Base-by-base conservation (phyloP, 2,888 invertebrate genomes). In the Drosophila lacicola region DNA sequence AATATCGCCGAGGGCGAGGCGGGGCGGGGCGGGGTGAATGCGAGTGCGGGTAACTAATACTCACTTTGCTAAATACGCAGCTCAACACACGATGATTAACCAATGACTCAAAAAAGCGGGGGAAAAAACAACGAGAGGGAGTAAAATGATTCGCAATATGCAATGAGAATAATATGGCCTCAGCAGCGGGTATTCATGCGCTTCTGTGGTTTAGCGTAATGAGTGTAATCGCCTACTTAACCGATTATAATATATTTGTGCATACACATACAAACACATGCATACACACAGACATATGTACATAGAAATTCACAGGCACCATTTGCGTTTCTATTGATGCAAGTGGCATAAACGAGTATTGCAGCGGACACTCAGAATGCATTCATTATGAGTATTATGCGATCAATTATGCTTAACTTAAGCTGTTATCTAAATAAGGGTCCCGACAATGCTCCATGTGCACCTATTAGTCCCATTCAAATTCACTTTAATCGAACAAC, bases 1-100 rank as follows among this genome's bases (percentile, higher is more conserved):
- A 44, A n/a, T 58, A 6, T 29, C 29, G 29, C 8, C n/a, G 37
- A 41, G 0, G 47, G 8, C 2, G 41, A 17, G 17, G 51, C 11
- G 1, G 33, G 17, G 0, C 44, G 17, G 17, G 17, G 34, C 29
- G 47, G 36, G 13, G 17, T 17, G 51, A 37, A 9, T 34, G 17
- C n/a, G 19, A n/a, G 25, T 36, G 25, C 11, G 51, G 42, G 51
- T 55, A 17, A 10, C 41, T 63, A 19, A 14, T 29, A 54, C 13
- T 8, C 17, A 14, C 25, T 9, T 47, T 39, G 37, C 14, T 36
- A 33, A 36, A 19, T 45, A 25, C 34, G 11, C 50, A 34, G 62
- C 55, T 53, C 3, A 47, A 49, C 3, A 53, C 42, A 56, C 51
- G 39, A 42, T 39, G 37, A 65, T 34, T 41, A 62, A 33, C 46